phyloP scores from a whole-genome alignment of 2,113 vertebrate species.

The Planiliza haematocheilus region DNA sequence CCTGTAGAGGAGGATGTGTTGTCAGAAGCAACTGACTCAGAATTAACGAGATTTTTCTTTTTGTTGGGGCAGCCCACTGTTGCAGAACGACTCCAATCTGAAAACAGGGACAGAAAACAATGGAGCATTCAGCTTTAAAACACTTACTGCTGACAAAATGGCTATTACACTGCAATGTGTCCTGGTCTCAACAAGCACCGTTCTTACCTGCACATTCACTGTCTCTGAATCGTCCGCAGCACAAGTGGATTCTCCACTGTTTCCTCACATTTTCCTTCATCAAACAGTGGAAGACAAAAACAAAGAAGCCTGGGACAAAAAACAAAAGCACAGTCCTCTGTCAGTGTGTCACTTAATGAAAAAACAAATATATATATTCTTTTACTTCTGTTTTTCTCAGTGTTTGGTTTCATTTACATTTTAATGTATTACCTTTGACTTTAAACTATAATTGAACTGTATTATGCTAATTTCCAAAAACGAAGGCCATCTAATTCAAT shows the following conservation, averaged over 20 bases:
- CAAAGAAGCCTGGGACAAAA: constrained; percentile 84
- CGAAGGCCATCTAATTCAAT: too few species aligned
- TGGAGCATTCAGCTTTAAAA: neutral
- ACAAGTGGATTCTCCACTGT: constrained; percentile 86
- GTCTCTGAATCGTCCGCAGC: constrained; percentile 80
- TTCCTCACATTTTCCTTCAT: constrained; percentile 90
- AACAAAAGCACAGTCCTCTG: neutral
- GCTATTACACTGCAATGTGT: too few species aligned
- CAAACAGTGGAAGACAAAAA: constrained; percentile 92
- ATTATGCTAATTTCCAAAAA: too few species aligned
- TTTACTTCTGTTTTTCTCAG: neutral
- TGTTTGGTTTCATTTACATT: neutral
- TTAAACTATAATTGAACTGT: too few species aligned
- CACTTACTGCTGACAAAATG: neutral
- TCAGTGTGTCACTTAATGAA: too few species aligned
- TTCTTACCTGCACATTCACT: constrained; percentile 64
- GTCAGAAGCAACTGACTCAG: constrained; percentile 69
- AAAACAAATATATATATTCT: neutral
- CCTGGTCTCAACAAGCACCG: neutral
- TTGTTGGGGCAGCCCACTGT: constrained; percentile 57
- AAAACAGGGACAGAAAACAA: constrained; percentile 29
- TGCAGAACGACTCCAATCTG: constrained; percentile 83
- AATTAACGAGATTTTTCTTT: constrained; percentile 61
- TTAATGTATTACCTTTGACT: too few species aligned
- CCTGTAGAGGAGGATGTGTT: constrained; percentile 70